A percentile compares a stretch with the other conserved stretches of the same genome.
Conservation (phyloP, 2,888 invertebrate genomes). For the Idaea biselata region DNA sequence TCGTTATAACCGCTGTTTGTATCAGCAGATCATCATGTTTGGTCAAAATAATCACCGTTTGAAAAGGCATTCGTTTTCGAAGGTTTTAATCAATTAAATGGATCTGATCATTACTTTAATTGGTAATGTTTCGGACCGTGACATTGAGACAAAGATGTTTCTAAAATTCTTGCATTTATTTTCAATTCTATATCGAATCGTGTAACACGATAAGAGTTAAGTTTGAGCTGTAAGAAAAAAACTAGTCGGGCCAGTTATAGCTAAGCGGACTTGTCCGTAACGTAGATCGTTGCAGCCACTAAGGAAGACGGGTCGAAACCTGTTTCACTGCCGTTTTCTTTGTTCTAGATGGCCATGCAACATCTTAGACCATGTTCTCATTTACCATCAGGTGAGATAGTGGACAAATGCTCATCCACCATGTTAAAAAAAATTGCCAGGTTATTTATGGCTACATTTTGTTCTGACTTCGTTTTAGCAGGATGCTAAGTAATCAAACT, state of each 20-base stretch:
- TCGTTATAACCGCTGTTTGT: slow-evolving; percentile 26
- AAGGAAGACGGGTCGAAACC: no score
- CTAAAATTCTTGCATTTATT: not conserved
- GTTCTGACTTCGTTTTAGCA: not conserved
- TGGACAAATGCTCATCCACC: no score
- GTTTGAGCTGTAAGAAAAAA: not conserved
- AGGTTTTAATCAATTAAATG: slow-evolving; percentile 32
- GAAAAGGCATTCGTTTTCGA: slow-evolving; percentile 28
- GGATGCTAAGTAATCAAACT: not conserved
- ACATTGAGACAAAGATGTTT: slow-evolving; percentile 1
- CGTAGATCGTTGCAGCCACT: no score
- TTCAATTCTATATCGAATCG: not conserved
- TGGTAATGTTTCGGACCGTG: slow-evolving; percentile 8
- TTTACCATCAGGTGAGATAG: no score
- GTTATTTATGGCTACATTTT: no score
- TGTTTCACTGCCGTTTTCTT: no score
- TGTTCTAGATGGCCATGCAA: no score
- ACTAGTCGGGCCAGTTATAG: not conserved
- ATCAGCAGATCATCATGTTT: slow-evolving; percentile 31
- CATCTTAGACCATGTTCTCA: no score
- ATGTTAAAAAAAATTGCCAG: no score
- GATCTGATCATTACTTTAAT: slow-evolving; percentile 14
- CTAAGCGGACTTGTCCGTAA: no score
- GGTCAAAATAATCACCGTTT: slow-evolving; percentile 29
- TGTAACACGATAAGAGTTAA: not conserved